A percentile compares a stretch with the other conserved stretches of the same genome.
These are phyloP conservation scores for Sylvia atricapilla DNA, from an alignment of 2,113 vertebrate genomes.

Conservation along the genomic window DNA sequence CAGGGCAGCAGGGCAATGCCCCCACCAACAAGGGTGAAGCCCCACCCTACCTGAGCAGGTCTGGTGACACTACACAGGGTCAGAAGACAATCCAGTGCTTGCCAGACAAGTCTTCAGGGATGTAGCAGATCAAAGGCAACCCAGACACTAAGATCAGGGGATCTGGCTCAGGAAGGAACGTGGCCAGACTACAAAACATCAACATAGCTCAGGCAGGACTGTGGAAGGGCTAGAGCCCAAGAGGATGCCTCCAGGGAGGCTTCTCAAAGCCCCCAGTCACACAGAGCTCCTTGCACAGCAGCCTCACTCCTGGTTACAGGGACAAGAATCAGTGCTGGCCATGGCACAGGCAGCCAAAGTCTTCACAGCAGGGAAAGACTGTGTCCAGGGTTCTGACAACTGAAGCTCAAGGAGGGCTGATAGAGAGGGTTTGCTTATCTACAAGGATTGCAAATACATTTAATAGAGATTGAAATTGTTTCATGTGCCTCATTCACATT, in stretches of 20 bases:
- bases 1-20: neutral
- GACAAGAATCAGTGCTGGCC: neutral
- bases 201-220: neutral
- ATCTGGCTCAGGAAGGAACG: neutral
- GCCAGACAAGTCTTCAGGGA: neutral
- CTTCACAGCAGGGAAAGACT: neutral
- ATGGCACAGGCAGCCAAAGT: neutral
- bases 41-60: neutral
- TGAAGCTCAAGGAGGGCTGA: neutral
- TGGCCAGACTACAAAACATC: neutral
- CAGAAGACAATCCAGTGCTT: neutral
- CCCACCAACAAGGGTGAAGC: neutral
- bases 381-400: neutral
- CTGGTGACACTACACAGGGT: neutral
- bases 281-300: neutral
- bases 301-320: neutral
- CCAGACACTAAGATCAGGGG: neutral
- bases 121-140: neutral
- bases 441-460: neutral
- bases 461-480: neutral
- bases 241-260: neutral
- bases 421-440: neutral
- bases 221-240: neutral
- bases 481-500: neutral
- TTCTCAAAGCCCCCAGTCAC: rapidly evolving